These are phyloP conservation scores for Drosophila dives DNA, from an alignment of 2,888 invertebrate species.

Conservation along the genomic window DNA sequence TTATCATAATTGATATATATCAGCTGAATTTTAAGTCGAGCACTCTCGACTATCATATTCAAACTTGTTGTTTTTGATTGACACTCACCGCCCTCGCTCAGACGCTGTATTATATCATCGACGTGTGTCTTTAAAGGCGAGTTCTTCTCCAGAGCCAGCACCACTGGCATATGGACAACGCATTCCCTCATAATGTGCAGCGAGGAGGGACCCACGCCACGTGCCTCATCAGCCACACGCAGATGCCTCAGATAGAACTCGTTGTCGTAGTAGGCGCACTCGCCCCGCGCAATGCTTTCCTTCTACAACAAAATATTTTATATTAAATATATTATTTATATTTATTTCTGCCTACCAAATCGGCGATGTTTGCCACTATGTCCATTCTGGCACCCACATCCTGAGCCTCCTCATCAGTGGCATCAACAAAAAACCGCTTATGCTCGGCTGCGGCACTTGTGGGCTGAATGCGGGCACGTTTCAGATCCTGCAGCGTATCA, in stretches of 20 bases:
- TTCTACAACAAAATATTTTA: conserved; percentile 60
- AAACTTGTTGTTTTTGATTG: background rate
- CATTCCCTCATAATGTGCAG: conserved; percentile 94
- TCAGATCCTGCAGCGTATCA: conserved; percentile 90
- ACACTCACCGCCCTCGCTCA: conserved; percentile 89
- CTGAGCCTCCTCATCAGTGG: conserved; percentile 88
- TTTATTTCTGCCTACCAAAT: conserved; percentile 86
- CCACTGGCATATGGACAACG: conserved; percentile 92
- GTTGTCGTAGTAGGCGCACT: conserved; percentile 93
- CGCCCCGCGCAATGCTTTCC: conserved; percentile 88
- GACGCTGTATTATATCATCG: conserved; percentile 88
- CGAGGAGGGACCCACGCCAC: conserved; percentile 73
- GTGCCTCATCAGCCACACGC: conserved; percentile 85
- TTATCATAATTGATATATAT: too few relatives aligned
- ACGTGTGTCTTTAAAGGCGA: conserved; percentile 90
- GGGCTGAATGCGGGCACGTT: conserved; percentile 88
- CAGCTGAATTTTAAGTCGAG: background rate
- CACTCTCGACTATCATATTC: background rate
- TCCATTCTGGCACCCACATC: conserved; percentile 89
- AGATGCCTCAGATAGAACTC: conserved; percentile 89
- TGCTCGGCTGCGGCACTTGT: conserved; percentile 91
- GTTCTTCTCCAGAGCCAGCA: conserved; percentile 92
- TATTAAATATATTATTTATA: background rate
- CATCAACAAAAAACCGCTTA: conserved; percentile 89
- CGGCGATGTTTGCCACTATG: conserved; percentile 87